Evolutionary conservation across 1,140 invertebrate species (phyloP), one percentile per base, ranked within the genome.

Genomic region (Patella vulgata): DNA sequence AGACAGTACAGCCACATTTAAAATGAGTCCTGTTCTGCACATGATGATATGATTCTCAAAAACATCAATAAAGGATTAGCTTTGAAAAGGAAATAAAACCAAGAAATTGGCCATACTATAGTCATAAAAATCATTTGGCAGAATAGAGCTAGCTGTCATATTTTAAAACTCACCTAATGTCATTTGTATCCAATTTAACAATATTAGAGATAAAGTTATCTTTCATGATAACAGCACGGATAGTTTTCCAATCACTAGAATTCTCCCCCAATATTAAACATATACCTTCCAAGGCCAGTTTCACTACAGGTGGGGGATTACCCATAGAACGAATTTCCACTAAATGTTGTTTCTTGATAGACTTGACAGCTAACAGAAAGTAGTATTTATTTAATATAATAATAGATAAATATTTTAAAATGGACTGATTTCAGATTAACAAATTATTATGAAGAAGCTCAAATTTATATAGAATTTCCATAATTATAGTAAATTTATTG

Each of bases 191-290:
- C 88, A 99, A 99, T 89, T 98, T 98, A 82, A 99, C 94, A 87
- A 99, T 98, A 78, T 93, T 95, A 85, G 93, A 93, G 87, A 99
- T 99, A 89, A 99, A 99, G 88, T 98, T 99, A 85, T 99, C 98
- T 78, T 95, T 90, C 90, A 99, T 97, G 85, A 99, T 95, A 84
- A 98, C 92, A 59, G 93, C 90, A 71, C 97, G 91, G 82, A 99
- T 98, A 58, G 93, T 90, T 87, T 98, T 99, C 98, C 98, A 99
- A 85, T 99, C 97, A 69, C 91, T 93, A 57, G 94, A 93, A 84
- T 93, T 95, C 87, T 99, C 97, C 68, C 97, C 97, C 63, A 99
- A 89, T 74, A 99, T 90, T 73, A 99, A 89, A 87, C 97, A 99
- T 84, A 99, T 99, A 66, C 96, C 97, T 86, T 99, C 98, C 75